These are phyloP conservation scores for Oryzias sinensis DNA, from an alignment of 2,797 vertebrate genomes.

Conservation along the genomic window DNA sequence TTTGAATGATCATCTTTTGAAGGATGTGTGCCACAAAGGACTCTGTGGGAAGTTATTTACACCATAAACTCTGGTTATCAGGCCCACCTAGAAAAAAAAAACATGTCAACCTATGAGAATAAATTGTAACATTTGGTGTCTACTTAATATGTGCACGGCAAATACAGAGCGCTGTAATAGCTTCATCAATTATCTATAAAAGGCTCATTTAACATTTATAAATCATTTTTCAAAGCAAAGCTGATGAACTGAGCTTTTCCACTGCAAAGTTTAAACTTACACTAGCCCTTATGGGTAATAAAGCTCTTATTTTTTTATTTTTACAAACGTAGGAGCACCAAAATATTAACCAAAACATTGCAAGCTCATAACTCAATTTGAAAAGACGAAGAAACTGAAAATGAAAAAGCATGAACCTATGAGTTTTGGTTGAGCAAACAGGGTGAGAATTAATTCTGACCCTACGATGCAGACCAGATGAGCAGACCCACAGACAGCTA, in stretches of 20 bases:
- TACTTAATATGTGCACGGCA: conserved; percentile 55
- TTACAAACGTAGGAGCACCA: conserved; percentile 42
- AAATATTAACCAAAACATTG: conserved; percentile 22
- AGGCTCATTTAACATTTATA: conserved; percentile 67
- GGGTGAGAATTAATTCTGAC: conserved; percentile 48
- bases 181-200: conserved; percentile 73
- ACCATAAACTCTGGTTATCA: conserved; percentile 31
- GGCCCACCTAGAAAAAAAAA: conserved; percentile 46
- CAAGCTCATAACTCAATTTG: conserved; percentile 15
- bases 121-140: conserved; percentile 48
- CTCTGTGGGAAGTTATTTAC: conserved; percentile 60
- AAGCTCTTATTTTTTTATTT: conserved; percentile 38
- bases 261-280: conserved; percentile 57
- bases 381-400: conserved; percentile 21
- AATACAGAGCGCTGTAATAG: conserved; percentile 67
- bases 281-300: conserved; percentile 46
- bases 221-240: conserved; percentile 58
- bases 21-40: conserved; percentile 61
- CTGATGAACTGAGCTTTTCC: conserved; percentile 44
- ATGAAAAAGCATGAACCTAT: conserved; percentile 37
- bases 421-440: conserved; percentile 41
- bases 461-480: conserved; percentile 56
- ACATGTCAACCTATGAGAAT: conserved; percentile 55
- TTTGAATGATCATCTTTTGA: conserved; percentile 55
- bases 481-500: conserved; percentile 55